Conservation (phyloP, 2,888 invertebrate genomes). For the Smittia aterrima region DNA sequence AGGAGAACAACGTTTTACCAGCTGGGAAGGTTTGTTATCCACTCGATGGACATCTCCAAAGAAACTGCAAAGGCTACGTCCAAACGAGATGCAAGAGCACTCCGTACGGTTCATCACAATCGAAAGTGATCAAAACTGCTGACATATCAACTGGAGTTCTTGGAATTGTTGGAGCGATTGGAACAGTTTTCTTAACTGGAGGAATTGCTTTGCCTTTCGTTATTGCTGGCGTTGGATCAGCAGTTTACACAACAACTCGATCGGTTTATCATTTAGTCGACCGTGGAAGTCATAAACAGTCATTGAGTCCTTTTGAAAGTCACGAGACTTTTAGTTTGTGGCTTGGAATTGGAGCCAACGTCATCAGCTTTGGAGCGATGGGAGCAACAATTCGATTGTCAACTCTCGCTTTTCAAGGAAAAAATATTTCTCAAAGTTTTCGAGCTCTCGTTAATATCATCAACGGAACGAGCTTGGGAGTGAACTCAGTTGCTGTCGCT, state of each 20-base stretch:
- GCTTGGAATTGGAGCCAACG: conserved; percentile 34
- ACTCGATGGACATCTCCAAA: conserved; percentile 27
- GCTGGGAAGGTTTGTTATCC: conserved; percentile 32
- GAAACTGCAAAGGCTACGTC: conserved; percentile 21
- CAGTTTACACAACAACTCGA: conserved; percentile 31
- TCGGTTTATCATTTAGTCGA: conserved; percentile 36
- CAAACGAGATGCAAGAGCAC: conserved; percentile 34
- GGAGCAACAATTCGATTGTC: conserved; percentile 37
- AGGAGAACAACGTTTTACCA: conserved; percentile 30
- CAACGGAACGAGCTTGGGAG: conserved; percentile 32
- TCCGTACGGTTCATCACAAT: background rate
- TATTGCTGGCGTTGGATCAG: conserved; percentile 31
- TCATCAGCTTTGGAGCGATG: conserved; percentile 36
- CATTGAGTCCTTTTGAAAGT: conserved; percentile 26
- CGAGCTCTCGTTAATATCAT: conserved; percentile 27
- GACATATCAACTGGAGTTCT: conserved; percentile 24
- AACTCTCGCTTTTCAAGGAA: conserved; percentile 34
- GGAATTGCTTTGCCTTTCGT: conserved; percentile 34
- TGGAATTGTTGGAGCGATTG: conserved; percentile 34
- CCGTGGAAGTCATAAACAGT: conserved; percentile 9
- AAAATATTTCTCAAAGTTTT: conserved; percentile 29
- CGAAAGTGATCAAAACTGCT: conserved; percentile 35
- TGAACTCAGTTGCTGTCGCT: conserved; percentile 38
- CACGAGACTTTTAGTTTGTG: conserved; percentile 36
- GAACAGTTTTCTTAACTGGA: conserved; percentile 26